phyloP scores from a whole-genome alignment of 1,140 invertebrate genomes.

The Drosophila subpulchrella region DNA sequence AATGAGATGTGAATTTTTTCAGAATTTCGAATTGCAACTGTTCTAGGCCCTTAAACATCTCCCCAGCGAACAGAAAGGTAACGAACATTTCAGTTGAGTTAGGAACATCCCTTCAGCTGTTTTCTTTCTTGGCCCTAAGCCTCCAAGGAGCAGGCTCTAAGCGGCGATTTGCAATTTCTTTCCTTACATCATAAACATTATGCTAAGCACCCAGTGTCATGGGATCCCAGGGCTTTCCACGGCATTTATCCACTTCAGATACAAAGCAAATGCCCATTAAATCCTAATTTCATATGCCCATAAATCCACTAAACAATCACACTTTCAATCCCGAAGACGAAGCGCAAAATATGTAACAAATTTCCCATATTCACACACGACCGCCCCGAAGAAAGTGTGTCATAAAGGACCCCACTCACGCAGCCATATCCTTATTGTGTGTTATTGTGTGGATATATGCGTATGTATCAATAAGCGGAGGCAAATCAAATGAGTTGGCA shows the following conservation, averaged over 20 bases:
- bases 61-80: background rate
- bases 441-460: background rate
- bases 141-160: slow-evolving; percentile 25
- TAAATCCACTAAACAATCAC: slow-evolving; percentile 82
- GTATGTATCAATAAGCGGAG: slow-evolving; percentile 70
- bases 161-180: slow-evolving; percentile 63
- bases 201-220: slow-evolving; percentile 57
- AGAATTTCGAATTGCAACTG: slow-evolving; percentile 24
- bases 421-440: slow-evolving; percentile 15
- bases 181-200: slow-evolving; percentile 74
- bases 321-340: slow-evolving; percentile 60
- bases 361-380: slow-evolving; percentile 79
- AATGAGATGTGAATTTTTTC: slow-evolving; percentile 8
- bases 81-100: background rate
- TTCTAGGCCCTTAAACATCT: background rate
- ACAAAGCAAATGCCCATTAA: slow-evolving; percentile 78
- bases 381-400: slow-evolving; percentile 68
- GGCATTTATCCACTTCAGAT: slow-evolving; percentile 67
- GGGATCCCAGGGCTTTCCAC: slow-evolving; percentile 36
- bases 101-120: background rate
- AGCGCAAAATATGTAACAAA: slow-evolving; percentile 74
- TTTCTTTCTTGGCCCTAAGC: slow-evolving; percentile 6
- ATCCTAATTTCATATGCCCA: slow-evolving; percentile 81
- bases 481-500: slow-evolving; percentile 79
- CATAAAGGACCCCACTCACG: slow-evolving; percentile 67